Evolutionary conservation across 2,797 vertebrate genomes (phyloP), one percentile per base, ranked within the genome.

Genomic region (Tenualosa ilisha): DNA sequence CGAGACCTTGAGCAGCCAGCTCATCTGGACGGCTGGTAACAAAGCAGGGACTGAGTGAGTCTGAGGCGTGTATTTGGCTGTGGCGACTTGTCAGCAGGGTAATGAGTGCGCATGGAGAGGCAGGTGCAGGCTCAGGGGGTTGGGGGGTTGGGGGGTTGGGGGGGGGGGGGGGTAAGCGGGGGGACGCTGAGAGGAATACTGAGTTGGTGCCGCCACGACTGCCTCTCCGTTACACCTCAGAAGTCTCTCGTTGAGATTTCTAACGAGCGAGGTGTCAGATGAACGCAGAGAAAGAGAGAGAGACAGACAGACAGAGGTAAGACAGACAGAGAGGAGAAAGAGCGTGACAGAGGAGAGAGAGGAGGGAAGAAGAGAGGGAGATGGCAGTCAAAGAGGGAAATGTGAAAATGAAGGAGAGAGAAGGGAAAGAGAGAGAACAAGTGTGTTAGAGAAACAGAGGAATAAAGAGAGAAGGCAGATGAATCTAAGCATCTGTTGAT

Each of bases 101-200:
- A 95, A 95, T 94, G 94, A 95, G 92, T 91, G 90, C 90, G 93
- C 94, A 91, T 91, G 90, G 92, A 93, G 94, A 92, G 91, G 91
- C 94, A 96, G 72, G 72, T 79, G 72, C 68, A 72, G 31, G 63
- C 65, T 72, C 13, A 15, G 40, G 40, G 40, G 37, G 40, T 17
- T 20, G 6, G 17, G 40, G 40, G 40, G 6, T 1, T 1, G 59
- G 59, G 40, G 72, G 37, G 65, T 13, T 3, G 31, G 12, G 24
- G 61, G 7, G 24, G 61, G 9, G 22, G n/a, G n/a, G 61, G 61
- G n/a, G 2, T 49, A 49, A 49, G 46, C 46, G 26, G 31, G 26
- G 65, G 31, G 26, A 72, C 91, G 92, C 94, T 91, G 91, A 91
- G 91, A 91, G 90, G 94, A 96, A 96, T 95, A 95, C 92, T 94